Evolutionary conservation across 2,888 invertebrate genomes (phyloP).

Genomic region (Tillus elongatus): DNA sequence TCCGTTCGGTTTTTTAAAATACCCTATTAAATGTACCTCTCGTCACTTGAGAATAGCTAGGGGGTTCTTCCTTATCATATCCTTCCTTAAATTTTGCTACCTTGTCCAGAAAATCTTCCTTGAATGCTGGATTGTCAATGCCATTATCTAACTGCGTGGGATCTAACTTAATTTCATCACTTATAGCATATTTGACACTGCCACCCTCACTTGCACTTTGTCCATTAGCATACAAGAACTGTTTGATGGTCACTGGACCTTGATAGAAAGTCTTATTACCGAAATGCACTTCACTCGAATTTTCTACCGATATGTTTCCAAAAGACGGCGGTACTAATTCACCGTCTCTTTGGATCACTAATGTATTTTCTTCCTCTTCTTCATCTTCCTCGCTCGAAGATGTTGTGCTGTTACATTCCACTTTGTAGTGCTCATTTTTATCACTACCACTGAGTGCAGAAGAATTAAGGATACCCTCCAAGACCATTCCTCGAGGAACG

Average conservation of each 20-base stretch:
- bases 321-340: conserved; percentile 37
- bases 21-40: too few species aligned
- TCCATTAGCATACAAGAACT: conserved; percentile 48
- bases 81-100: too few species aligned
- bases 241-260: conserved; percentile 70
- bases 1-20: too few species aligned
- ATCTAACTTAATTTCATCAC: conserved; percentile 6
- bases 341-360: conserved; percentile 9
- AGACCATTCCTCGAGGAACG: too few species aligned
- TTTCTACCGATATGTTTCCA: conserved; percentile 55
- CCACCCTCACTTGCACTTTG: neutral
- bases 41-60: too few species aligned
- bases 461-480: too few species aligned
- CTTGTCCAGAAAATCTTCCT: too few species aligned
- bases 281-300: conserved; percentile 64
- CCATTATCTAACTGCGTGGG: neutral
- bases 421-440: too few species aligned
- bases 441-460: too few species aligned
- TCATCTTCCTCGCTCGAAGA: neutral
- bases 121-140: neutral
- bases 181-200: conserved; percentile 12
- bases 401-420: too few species aligned
- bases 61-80: too few species aligned
- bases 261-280: conserved; percentile 70
- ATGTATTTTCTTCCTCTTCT: conserved; percentile 1